Evolutionary conservation across 2,888 invertebrate species (phyloP), one percentile per base, ranked within the genome.

Genomic region (Leptopterna dolabrata): DNA sequence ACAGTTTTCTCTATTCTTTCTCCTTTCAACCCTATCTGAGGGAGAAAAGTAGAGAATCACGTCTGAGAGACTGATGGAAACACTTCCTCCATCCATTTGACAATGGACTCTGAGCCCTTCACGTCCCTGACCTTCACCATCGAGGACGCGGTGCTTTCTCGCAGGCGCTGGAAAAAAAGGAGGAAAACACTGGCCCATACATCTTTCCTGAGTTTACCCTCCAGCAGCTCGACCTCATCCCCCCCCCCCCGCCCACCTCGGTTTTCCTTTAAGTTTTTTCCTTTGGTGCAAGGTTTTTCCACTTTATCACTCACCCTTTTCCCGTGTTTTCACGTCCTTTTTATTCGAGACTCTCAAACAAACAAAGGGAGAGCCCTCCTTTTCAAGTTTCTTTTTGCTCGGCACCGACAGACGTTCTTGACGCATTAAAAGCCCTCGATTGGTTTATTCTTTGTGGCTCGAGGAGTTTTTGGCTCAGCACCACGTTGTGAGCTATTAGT

Each of bases 341-440:
- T 24, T 24, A 11, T 6, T 1, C 7, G 11, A 27, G 63, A 24
- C 19, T 27, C 27, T 27, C 27, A 9, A 19, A 24, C 63, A 63
- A 63, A 63, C 63, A 63, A 63, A 63, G 7, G 63, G 19, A 63
- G 63, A 63, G 24, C 63, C 24, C 13, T 7, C 36, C 63, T 63
- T 63, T 63, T 63, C 63, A 63, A 63, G 63, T 63, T 63, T 63
- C 63, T 63, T 63, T 63, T 63, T 63, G 63, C 24, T 24, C n/a
- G 24, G 63, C 63, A 63, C 24, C 63, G 24, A 63, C 63, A 63
- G 63, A 63, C 63, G 63, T 63, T 63, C 63, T 63, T 24, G 63
- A 63, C 63, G 24, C 63, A 24, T 63, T 24, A 24, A 63, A 63
- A 24, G 63, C 24, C 27, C 63, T 19, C 24, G 63, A 63, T 63